Conservation (phyloP, 2,797 vertebrate genomes). For the Neomorphus geoffroyi region DNA sequence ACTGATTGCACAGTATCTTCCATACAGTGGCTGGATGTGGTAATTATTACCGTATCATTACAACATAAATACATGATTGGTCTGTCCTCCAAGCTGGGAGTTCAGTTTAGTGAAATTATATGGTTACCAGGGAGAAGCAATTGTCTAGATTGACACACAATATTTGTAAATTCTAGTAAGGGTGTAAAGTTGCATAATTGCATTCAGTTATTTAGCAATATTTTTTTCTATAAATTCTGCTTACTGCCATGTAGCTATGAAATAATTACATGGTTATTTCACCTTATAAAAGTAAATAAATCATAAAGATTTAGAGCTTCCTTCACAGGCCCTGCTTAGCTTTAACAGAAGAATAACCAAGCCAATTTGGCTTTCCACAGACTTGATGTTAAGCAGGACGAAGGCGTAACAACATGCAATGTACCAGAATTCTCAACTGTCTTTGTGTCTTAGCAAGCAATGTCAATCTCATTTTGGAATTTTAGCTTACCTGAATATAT, state of each 20-base stretch:
- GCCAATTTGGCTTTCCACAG: not conserved
- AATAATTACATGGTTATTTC: slow-evolving; percentile 23
- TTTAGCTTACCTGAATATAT: not conserved
- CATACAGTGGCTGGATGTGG: not conserved
- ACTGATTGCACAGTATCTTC: not conserved
- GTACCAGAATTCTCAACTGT: not conserved
- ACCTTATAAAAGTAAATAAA: slow-evolving; percentile 27
- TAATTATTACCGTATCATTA: not conserved
- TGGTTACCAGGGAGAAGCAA: not conserved
- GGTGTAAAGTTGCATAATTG: not conserved
- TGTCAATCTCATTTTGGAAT: not conserved
- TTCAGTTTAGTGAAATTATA: not conserved
- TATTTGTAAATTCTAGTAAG: not conserved
- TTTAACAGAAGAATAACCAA: not conserved
- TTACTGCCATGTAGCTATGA: not conserved
- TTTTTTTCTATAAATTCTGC: not conserved
- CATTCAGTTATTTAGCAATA: slow-evolving; percentile 1
- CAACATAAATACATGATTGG: not conserved
- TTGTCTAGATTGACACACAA: not conserved
- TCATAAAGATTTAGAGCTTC: not conserved
- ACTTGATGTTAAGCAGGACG: not conserved
- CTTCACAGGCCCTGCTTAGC: not conserved
- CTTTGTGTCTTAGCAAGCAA: not conserved
- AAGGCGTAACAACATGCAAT: not conserved
- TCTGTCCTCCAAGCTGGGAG: not conserved